Conservation (phyloP, 2,888 invertebrate species). For the Elaeidobius kamerunicus region DNA sequence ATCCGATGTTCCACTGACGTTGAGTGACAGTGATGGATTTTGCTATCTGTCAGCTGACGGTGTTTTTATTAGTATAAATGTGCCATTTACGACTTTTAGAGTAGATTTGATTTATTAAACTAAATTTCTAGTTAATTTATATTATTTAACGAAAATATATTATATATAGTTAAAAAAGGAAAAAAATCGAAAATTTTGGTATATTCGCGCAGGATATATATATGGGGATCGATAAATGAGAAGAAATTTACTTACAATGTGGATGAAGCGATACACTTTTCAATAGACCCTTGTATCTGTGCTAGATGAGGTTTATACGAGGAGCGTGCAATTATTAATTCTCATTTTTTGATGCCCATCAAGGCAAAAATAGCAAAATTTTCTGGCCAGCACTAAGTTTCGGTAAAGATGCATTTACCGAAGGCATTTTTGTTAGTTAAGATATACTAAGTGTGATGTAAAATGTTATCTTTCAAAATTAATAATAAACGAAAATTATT, state of each 20-base stretch:
- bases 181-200: slow-evolving; percentile 50
- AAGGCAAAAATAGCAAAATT: slow-evolving; percentile 47
- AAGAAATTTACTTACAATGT: too few species aligned
- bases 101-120: slow-evolving; percentile 44
- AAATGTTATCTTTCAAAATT: slow-evolving; percentile 52
- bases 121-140: slow-evolving; percentile 45
- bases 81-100: slow-evolving; percentile 50
- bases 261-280: too few species aligned
- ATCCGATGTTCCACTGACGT: slow-evolving; percentile 38
- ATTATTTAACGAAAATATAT: slow-evolving; percentile 29
- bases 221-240: too few species aligned
- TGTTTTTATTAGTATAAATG: slow-evolving; percentile 46
- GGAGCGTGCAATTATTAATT: too few species aligned
- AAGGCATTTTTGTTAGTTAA: slow-evolving; percentile 43
- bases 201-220: slow-evolving; percentile 37
- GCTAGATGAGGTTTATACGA: too few species aligned
- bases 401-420: slow-evolving; percentile 29
- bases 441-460: slow-evolving; percentile 52
- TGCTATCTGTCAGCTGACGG: slow-evolving; percentile 48
- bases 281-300: too few species aligned
- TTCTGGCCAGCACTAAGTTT: slow-evolving; percentile 45
- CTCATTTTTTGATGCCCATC: too few species aligned
- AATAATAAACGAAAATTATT: slow-evolving; percentile 51
- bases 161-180: slow-evolving; percentile 21
- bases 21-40: slow-evolving; percentile 48